A percentile compares a stretch with the other conserved stretches of the same genome.
phyloP scores from a whole-genome alignment of 2,797 vertebrate species.

The Phrynocephalus forsythii region DNA sequence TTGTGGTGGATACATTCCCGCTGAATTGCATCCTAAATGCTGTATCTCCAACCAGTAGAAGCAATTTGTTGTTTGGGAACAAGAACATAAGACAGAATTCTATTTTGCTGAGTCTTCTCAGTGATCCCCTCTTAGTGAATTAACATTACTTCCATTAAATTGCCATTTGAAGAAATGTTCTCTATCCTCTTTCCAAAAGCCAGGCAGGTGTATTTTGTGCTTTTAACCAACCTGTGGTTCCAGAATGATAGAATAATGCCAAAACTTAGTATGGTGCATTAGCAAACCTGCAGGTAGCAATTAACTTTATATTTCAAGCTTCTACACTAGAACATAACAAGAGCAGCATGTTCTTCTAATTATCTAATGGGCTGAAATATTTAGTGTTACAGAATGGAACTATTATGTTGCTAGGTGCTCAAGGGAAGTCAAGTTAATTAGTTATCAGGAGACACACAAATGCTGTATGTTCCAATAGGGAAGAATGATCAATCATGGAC shows the following conservation, averaged over 20 bases:
- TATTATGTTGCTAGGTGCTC: conserved; percentile 58
- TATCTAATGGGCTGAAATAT: conserved; percentile 54
- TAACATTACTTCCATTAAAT: neutral
- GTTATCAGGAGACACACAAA: conserved; percentile 25
- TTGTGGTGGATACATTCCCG: neutral
- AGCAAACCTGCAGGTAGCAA: conserved; percentile 48
- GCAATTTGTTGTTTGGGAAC: neutral
- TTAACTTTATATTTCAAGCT: conserved; percentile 18
- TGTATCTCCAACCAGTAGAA: neutral
- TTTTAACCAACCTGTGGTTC: neutral
- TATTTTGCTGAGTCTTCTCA: neutral
- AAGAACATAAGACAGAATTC: too few relatives aligned
- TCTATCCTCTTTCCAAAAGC: neutral
- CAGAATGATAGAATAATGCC: conserved; percentile 15
- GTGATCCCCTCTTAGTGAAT: neutral
- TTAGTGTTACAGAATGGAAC: conserved; percentile 49
- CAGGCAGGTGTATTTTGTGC: neutral
- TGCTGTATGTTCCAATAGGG: conserved; percentile 40
- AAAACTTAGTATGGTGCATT: conserved; percentile 14
- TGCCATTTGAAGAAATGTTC: neutral
- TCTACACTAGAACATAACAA: conserved; percentile 41
- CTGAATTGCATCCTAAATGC: neutral
- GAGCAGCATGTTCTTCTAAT: conserved; percentile 43
- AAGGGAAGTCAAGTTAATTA: conserved; percentile 57
- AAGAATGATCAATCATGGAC: conserved; percentile 54